Evolutionary conservation across 2,113 vertebrate genomes (phyloP).

Genomic region (Brachyhypopomus occidentalis): DNA sequence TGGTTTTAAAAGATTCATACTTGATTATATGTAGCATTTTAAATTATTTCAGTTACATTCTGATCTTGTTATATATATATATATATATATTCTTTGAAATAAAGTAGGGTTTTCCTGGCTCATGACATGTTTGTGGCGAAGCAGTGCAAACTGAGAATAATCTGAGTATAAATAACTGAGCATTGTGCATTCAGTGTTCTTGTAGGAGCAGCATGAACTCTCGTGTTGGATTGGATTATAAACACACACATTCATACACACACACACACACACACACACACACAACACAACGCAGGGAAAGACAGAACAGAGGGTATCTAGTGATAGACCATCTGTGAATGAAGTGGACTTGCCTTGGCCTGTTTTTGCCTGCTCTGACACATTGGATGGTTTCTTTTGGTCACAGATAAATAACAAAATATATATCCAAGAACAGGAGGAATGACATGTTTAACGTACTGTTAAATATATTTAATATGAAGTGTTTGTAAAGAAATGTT

Average conservation of each 20-base stretch:
- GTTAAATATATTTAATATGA: not conserved
- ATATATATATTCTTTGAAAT: not conserved
- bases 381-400: constrained; percentile 51
- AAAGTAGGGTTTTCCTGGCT: not conserved
- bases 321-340: not conserved
- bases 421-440: constrained; percentile 24
- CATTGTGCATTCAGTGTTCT: not conserved
- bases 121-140: not conserved
- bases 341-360: constrained; percentile 61
- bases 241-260: not conserved
- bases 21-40: not conserved
- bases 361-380: constrained; percentile 53
- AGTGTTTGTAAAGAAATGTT: too few species aligned
- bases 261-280: not conserved
- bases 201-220: not conserved
- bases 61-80: not conserved
- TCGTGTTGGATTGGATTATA: not conserved
- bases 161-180: not conserved
- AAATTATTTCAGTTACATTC: not conserved
- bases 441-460: not conserved
- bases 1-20: too few species aligned
- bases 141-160: not conserved
- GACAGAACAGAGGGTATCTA: too few species aligned
- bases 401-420: not conserved
- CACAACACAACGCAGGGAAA: too few species aligned